Evolutionary conservation across 2,888 invertebrate species (phyloP).

Genomic region (Theretra japonica): DNA sequence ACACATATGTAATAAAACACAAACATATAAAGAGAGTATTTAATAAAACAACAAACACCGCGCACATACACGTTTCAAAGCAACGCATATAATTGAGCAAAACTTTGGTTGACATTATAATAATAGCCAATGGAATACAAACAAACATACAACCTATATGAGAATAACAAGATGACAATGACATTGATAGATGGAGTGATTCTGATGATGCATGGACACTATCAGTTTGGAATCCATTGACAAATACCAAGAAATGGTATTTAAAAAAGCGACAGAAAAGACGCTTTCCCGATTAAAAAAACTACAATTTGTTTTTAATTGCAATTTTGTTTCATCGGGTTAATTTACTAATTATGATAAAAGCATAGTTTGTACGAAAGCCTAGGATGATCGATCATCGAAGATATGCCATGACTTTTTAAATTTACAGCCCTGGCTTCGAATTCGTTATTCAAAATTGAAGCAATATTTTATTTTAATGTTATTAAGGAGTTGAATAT

Average conservation of each 20-base stretch:
- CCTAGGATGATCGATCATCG: neutral
- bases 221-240: slow-evolving; percentile 33
- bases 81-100: slow-evolving; percentile 63
- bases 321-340: slow-evolving; percentile 17
- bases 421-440: neutral
- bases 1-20: slow-evolving; percentile 7
- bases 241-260: slow-evolving; percentile 54
- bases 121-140: slow-evolving; percentile 32
- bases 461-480: neutral
- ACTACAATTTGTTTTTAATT: slow-evolving; percentile 18
- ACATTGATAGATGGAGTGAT: neutral
- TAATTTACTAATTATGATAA: slow-evolving; percentile 10
- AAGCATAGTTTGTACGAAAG: slow-evolving; percentile 20
- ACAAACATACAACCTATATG: neutral
- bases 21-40: slow-evolving; percentile 43
- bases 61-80: slow-evolving; percentile 50
- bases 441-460: neutral
- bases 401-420: neutral
- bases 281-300: slow-evolving; percentile 46
- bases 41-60: slow-evolving; percentile 56
- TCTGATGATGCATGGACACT: neutral
- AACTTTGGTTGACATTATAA: slow-evolving; percentile 70
- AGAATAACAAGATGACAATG: slow-evolving; percentile 2
- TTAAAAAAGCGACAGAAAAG: slow-evolving; percentile 67
- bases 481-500: neutral